These are phyloP conservation scores for Drosophila suboccidentalis DNA, from an alignment of 2,888 invertebrate genomes.

Conservation along the genomic window DNA sequence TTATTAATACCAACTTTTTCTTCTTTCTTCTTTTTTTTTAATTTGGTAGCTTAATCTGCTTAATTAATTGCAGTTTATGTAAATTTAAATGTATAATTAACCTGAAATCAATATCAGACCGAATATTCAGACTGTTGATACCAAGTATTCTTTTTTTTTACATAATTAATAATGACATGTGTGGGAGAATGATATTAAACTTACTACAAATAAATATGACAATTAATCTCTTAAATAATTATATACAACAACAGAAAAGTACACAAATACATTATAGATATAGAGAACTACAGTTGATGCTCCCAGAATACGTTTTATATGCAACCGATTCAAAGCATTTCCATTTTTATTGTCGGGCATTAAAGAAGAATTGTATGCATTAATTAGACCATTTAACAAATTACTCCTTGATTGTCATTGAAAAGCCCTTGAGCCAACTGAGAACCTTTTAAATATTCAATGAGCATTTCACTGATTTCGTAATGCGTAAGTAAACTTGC, in stretches of 20 bases:
- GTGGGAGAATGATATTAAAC: conserved; percentile 32
- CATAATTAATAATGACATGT: conserved; percentile 64
- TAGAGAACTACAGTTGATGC: not conserved
- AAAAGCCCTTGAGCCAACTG: conserved; percentile 20
- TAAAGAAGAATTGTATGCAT: conserved; percentile 13
- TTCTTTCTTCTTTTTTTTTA: too few species aligned
- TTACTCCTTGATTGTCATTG: conserved; percentile 33
- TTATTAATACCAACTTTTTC: conserved; percentile 3
- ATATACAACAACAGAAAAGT: not conserved
- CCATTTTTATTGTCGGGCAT: conserved; percentile 14
- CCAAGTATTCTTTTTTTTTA: conserved; percentile 43
- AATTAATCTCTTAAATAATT: conserved; percentile 23
- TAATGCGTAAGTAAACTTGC: conserved; percentile 30
- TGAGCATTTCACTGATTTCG: conserved; percentile 36
- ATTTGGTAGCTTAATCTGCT: conserved; percentile 49
- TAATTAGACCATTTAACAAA: conserved; percentile 49
- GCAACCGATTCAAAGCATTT: not conserved
- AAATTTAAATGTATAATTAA: conserved; percentile 68
- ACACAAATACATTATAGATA: not conserved
- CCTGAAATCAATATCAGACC: conserved; percentile 71
- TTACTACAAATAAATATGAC: conserved; percentile 37
- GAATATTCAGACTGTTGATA: conserved; percentile 25
- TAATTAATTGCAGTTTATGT: conserved; percentile 74
- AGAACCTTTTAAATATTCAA: conserved; percentile 50
- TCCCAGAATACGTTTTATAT: not conserved